A percentile compares a stretch with the other conserved stretches of the same genome.
phyloP scores from a whole-genome alignment of 1,140 invertebrate genomes.

The Eupeodes corollae region DNA sequence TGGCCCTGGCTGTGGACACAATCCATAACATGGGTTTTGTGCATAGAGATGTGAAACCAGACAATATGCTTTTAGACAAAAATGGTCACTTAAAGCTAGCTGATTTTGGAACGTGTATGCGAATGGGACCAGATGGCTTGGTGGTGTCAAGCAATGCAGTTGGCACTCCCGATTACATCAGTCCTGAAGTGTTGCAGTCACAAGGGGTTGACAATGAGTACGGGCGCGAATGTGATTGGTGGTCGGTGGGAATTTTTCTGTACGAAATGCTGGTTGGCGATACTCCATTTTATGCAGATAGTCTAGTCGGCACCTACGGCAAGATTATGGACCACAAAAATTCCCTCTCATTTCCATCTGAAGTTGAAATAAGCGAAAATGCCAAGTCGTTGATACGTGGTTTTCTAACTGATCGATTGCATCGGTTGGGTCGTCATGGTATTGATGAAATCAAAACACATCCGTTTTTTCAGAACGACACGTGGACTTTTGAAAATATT shows the following conservation, averaged over 20 bases:
- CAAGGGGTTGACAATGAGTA: conserved; percentile 93
- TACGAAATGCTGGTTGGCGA: conserved; percentile 99
- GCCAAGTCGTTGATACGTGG: conserved; percentile 89
- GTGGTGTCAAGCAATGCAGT: conserved; percentile 95
- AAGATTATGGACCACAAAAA: conserved; percentile 99
- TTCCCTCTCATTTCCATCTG: conserved; percentile 87
- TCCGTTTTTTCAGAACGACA: conserved; percentile 91
- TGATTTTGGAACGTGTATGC: conserved; percentile 99
- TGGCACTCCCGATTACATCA: conserved; percentile 94
- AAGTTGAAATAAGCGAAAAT: conserved; percentile 81
- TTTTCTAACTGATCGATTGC: conserved; percentile 85
- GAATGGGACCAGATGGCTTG: conserved; percentile 90
- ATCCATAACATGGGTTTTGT: conserved; percentile 99
- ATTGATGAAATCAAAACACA: conserved; percentile 92
- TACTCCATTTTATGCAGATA: conserved; percentile 97
- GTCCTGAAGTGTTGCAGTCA: conserved; percentile 94
- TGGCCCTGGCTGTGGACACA: conserved; percentile 93
- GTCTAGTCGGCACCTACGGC: conserved; percentile 93
- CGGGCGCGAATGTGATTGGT: conserved; percentile 97
- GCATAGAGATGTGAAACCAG: conserved; percentile 97
- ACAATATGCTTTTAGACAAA: conserved; percentile 95
- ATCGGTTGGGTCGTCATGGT: conserved; percentile 84
- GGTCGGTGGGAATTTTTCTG: conserved; percentile 97
- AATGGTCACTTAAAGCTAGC: conserved; percentile 94
- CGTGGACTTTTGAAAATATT: conserved; percentile 96